Conservation (phyloP, 2,797 vertebrate genomes). For the Brachyalestes nurse region DNA sequence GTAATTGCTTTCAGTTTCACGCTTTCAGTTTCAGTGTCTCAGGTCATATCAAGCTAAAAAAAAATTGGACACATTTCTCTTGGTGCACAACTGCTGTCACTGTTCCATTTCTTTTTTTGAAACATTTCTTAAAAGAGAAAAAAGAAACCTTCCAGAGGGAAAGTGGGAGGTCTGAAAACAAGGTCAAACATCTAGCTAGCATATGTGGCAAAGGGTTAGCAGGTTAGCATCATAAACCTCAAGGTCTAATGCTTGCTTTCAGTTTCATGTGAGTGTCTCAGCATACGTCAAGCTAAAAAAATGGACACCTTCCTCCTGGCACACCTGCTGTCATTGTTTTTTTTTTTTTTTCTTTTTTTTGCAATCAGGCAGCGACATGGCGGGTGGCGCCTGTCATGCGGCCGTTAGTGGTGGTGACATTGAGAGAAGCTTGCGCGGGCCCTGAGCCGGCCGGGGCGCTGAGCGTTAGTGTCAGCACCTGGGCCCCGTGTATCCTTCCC, state of each 20-base stretch:
- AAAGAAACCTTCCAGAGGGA: no score
- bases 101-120: neutral
- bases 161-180: neutral
- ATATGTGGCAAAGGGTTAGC: neutral
- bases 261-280: neutral
- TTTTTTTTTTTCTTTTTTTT: conserved; percentile 60
- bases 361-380: conserved; percentile 77
- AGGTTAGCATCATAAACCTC: neutral
- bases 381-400: conserved; percentile 81
- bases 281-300: conserved; percentile 3
- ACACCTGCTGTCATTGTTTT: conserved; percentile 79
- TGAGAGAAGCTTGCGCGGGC: conserved; percentile 74
- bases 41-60: neutral
- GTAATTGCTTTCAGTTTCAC: neutral
- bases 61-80: neutral
- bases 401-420: conserved; percentile 85
- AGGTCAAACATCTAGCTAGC: neutral
- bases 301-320: conserved; percentile 68
- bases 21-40: neutral
- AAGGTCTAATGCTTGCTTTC: neutral
- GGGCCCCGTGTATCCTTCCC: conserved; percentile 90
- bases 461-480: conserved; percentile 87
- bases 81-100: neutral
- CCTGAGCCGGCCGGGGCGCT: conserved; percentile 73
- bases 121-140: neutral